phyloP scores from a whole-genome alignment of 2,797 vertebrate genomes.

The Harpagifer antarcticus region DNA sequence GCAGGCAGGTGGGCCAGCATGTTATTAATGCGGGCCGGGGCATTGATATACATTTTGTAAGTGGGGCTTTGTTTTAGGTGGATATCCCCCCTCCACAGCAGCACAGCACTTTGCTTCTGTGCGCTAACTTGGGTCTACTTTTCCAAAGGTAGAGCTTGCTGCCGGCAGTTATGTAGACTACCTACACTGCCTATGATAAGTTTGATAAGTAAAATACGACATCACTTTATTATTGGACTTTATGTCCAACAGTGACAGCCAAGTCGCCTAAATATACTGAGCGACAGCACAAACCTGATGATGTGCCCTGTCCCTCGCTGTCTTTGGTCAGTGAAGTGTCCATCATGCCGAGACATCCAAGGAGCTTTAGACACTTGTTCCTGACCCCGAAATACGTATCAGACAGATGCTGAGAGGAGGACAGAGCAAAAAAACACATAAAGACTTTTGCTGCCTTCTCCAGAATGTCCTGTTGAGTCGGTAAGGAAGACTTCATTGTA shows the following conservation, averaged over 20 bases:
- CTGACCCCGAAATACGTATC: constrained; percentile 95
- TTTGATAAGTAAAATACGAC: too few species aligned
- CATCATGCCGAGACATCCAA: constrained; percentile 92
- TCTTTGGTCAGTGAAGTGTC: constrained; percentile 88
- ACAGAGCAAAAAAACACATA: neutral
- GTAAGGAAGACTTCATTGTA: neutral
- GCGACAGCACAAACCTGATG: constrained; percentile 48
- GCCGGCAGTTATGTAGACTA: too few species aligned
- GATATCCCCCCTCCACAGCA: neutral
- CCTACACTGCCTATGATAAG: too few species aligned
- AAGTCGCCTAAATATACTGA: neutral
- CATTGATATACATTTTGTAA: too few species aligned
- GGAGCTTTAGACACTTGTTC: constrained; percentile 95
- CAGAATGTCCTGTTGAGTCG: neutral
- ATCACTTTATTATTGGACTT: too few species aligned
- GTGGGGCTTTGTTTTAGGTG: too few species aligned
- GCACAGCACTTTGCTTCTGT: neutral
- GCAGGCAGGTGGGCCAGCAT: too few species aligned
- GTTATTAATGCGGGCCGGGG: too few species aligned
- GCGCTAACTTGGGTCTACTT: neutral
- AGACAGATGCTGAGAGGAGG: constrained; percentile 86
- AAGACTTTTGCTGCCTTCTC: neutral
- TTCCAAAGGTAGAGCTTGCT: too few species aligned
- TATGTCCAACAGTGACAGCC: neutral
- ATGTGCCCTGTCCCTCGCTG: constrained; percentile 71